A percentile compares a stretch with the other conserved stretches of the same genome.
phyloP scores from a whole-genome alignment of 2,113 vertebrate genomes.

The Mesoclemmys tuberculata region DNA sequence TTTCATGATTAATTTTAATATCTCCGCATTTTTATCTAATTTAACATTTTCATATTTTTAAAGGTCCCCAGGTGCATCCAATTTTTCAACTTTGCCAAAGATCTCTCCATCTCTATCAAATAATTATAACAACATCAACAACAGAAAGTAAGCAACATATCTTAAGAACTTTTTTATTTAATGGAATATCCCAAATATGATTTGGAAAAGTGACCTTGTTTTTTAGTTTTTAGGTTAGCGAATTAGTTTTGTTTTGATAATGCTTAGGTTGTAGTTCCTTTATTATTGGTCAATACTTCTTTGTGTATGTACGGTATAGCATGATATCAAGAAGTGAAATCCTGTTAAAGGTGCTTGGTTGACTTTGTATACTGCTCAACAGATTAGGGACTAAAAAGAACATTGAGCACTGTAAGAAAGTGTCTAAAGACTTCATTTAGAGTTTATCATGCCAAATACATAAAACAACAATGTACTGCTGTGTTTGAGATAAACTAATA shows the following conservation, averaged over 20 bases:
- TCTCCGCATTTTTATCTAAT: conserved; percentile 82
- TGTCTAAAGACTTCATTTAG: neutral
- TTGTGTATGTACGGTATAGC: neutral
- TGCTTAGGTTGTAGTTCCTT: conserved; percentile 46
- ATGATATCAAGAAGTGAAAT: neutral
- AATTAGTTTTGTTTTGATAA: conserved; percentile 61
- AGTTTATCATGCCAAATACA: neutral
- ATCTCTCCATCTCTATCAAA: conserved; percentile 99
- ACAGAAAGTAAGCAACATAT: conserved; percentile 97
- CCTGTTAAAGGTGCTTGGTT: neutral
- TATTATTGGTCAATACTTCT: conserved; percentile 38
- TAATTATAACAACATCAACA: conserved; percentile 99
- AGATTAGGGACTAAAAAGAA: neutral
- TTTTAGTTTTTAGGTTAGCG: conserved; percentile 61
- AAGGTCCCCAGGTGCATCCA: conserved; percentile 99
- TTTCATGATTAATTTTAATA: conserved; percentile 78
- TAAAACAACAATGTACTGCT: neutral
- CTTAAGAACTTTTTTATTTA: conserved; percentile 77
- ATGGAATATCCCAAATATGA: conserved; percentile 65
- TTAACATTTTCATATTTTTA: conserved; percentile 93
- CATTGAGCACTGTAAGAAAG: neutral
- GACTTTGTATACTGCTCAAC: conserved; percentile 1
- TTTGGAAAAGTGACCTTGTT: conserved; percentile 46
- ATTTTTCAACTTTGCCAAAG: conserved; percentile 99
- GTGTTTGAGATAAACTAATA: neutral